Evolutionary conservation across 2,888 invertebrate genomes (phyloP).

Genomic region (Callyntrura guangdongensis): DNA sequence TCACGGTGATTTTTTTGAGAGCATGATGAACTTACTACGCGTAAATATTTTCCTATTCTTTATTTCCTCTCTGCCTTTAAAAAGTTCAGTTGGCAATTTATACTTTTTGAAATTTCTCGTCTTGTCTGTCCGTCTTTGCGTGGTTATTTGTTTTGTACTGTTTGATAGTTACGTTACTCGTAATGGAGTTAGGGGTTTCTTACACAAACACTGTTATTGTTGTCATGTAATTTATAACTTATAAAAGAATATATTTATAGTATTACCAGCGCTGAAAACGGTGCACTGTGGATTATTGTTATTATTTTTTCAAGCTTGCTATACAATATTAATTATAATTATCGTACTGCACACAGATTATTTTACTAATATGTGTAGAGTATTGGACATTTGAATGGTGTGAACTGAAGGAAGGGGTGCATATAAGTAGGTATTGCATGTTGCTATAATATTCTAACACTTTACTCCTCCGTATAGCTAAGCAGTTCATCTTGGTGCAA

Average conservation of each 20-base stretch:
- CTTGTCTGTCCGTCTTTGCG: neutral
- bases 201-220: slow-evolving; percentile 2
- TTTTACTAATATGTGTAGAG: slow-evolving; percentile 51
- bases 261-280: slow-evolving; percentile 43
- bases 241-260: slow-evolving; percentile 18
- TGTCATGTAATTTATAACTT: slow-evolving; percentile 36
- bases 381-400: slow-evolving; percentile 32
- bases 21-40: slow-evolving; percentile 19
- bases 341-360: slow-evolving; percentile 52
- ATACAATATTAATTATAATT: slow-evolving; percentile 57
- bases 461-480: neutral
- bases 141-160: slow-evolving; percentile 31
- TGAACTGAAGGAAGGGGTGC: slow-evolving; percentile 38
- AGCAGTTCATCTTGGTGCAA: slow-evolving; percentile 9
- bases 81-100: slow-evolving; percentile 34
- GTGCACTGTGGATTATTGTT: slow-evolving; percentile 44
- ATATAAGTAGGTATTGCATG: slow-evolving; percentile 19
- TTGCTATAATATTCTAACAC: neutral
- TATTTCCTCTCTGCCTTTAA: slow-evolving; percentile 1
- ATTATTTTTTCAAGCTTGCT: slow-evolving; percentile 25
- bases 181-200: slow-evolving; percentile 17
- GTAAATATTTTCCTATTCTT: neutral
- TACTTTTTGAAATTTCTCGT: slow-evolving; percentile 23
- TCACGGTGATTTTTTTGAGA: slow-evolving; percentile 29
- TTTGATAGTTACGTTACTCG: neutral